Conservation (phyloP, 2,888 invertebrate species). For the Minunthozetes semirufus region DNA sequence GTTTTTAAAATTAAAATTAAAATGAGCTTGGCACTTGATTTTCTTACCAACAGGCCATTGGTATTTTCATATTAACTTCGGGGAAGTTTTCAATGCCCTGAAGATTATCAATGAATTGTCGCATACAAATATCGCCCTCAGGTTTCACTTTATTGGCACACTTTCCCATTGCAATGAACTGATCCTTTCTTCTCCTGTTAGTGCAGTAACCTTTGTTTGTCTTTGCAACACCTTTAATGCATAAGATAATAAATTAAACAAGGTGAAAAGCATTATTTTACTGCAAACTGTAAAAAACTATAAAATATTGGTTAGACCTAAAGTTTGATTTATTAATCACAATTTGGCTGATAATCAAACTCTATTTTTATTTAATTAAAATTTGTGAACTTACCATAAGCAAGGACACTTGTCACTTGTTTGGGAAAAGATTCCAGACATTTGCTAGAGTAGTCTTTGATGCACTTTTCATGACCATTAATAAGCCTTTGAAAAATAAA, state of each 20-base stretch:
- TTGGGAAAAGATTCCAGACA: conserved; percentile 5
- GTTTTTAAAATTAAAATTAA: too few species aligned
- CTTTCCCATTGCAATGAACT: conserved; percentile 22
- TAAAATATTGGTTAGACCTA: too few species aligned
- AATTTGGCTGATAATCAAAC: too few species aligned
- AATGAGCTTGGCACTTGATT: too few species aligned
- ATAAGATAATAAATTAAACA: background rate
- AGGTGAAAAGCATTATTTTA: too few species aligned
- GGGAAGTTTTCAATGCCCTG: conserved; percentile 8
- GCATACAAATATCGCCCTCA: background rate
- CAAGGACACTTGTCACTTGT: conserved; percentile 2
- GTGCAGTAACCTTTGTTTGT: conserved; percentile 21
- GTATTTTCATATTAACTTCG: background rate
- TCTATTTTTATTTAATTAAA: too few species aligned
- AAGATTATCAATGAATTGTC: background rate
- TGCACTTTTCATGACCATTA: conserved; percentile 21
- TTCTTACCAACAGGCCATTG: conserved; percentile 33
- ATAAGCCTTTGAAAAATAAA: background rate
- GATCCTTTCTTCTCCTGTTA: background rate
- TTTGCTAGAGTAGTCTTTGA: conserved; percentile 31
- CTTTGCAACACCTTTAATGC: background rate
- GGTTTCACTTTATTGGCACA: conserved; percentile 22
- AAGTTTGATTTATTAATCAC: too few species aligned
- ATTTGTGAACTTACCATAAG: conserved; percentile 31
- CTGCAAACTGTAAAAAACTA: too few species aligned